Conservation (phyloP, 2,797 vertebrate species). For the Coracias cyanogaster region DNA sequence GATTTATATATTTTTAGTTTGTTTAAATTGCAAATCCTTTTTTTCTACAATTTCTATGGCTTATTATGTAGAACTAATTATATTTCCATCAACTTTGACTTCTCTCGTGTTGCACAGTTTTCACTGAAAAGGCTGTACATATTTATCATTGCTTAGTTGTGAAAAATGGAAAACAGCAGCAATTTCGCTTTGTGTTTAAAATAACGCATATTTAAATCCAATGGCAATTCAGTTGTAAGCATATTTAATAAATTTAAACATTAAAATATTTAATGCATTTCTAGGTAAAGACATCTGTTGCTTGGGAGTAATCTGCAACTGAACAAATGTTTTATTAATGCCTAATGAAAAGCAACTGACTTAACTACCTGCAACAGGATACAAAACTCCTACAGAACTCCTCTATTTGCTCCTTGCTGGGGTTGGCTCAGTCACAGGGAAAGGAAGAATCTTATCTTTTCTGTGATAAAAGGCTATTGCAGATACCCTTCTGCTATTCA, state of each 20-base stretch:
- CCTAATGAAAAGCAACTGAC: constrained; percentile 41
- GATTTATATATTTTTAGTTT: not conserved
- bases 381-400: constrained; percentile 22
- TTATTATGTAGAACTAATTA: not conserved
- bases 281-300: not conserved
- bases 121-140: not conserved
- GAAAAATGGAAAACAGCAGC: not conserved
- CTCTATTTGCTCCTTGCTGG: not conserved
- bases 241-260: not conserved
- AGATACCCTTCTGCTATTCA: constrained; percentile 53
- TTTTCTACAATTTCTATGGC: not conserved
- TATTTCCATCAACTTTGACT: not conserved
- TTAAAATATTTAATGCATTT: not conserved
- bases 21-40: not conserved
- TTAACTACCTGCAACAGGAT: constrained; percentile 33
- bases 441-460: constrained; percentile 43
- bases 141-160: not conserved
- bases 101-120: not conserved
- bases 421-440: constrained; percentile 16
- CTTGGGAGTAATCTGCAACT: not conserved
- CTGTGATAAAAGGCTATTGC: constrained; percentile 50
- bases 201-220: not conserved
- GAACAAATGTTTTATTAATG: constrained; percentile 30
- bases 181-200: not conserved
- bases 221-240: not conserved